Base-by-base conservation (phyloP, 2,888 invertebrate genomes). In the Ptilodon capucinus region DNA sequence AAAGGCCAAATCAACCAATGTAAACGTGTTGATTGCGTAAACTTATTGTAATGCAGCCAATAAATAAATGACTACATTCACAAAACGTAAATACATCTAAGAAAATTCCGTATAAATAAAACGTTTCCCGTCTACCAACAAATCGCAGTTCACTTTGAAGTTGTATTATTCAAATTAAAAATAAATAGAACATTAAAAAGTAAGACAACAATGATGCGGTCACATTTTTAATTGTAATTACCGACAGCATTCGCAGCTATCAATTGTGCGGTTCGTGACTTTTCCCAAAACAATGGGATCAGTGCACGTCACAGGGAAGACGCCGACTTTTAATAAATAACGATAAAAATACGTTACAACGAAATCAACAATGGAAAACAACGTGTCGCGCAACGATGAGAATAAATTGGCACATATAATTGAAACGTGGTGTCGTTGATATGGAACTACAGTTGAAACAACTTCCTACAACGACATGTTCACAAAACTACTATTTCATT, bases 261-360 rank as follows among this genome's bases (percentile, higher is more conserved):
- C 81, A 83, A 81, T 84, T 71, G 78, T 57, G 58, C 51, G 21
- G 81, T 71, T 69, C 90, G 90, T 91, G 90, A 88, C 88, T 88
- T 87, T 80, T 74, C 56, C 69, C 76, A 88, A 88, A 90, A 91
- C 90, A 89, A 77, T 71, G 61, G 88, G 84, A 79, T 91, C 78
- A 84, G 21, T 51, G 49, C 48, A 63, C 67, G 79, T 79, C 74
- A 67, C 66, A 76, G 60, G 62, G 68, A 71, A 81, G 79, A 82
- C 66, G 58, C 51, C 64, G 72, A 76, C 76, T 79, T 76, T 66
- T 76, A 78, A 82, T 77, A 81, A 81, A 83, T 73, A 79, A 57
- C 58, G 54, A 72, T 69, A 76, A 79, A 78, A 78, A 75, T 71
- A 64, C 48, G 59, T 56, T 63, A 60, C 60, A 67, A 66, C 59